These are phyloP conservation scores for Rhyacichthys aspro DNA, from an alignment of 2,797 vertebrate species.

Conservation along the genomic window DNA sequence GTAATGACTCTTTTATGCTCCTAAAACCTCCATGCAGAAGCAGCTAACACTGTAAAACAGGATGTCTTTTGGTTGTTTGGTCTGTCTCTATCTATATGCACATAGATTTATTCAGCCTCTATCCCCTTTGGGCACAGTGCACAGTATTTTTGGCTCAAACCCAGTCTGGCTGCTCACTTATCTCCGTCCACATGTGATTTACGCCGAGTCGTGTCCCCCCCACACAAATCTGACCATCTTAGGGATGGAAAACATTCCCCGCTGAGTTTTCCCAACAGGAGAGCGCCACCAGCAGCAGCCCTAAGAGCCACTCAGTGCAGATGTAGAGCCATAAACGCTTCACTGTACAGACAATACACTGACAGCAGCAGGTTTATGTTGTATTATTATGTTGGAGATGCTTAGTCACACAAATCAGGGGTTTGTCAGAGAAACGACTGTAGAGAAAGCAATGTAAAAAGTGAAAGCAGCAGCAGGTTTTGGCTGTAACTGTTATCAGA, in stretches of 20 bases:
- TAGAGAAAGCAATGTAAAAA: slow-evolving; percentile 11
- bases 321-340: slow-evolving; percentile 51
- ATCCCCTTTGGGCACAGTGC: slow-evolving; percentile 35
- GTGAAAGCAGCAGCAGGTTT: not conserved
- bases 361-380: not conserved
- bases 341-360: slow-evolving; percentile 19
- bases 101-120: slow-evolving; percentile 39
- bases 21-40: not conserved
- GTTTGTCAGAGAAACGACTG: slow-evolving; percentile 3
- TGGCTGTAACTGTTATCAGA: not conserved
- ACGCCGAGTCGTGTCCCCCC: slow-evolving; percentile 57
- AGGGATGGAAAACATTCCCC: slow-evolving; percentile 80
- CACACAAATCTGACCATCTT: slow-evolving; percentile 79
- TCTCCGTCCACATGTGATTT: slow-evolving; percentile 64
- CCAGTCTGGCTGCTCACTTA: slow-evolving; percentile 59
- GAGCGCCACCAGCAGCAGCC: slow-evolving; percentile 54
- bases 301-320: slow-evolving; percentile 54
- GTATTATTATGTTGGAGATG: not conserved
- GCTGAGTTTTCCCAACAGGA: slow-evolving; percentile 56
- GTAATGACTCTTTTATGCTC: not conserved
- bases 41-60: not conserved
- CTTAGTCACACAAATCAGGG: not conserved
- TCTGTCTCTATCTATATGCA: slow-evolving; percentile 27
- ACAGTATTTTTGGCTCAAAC: slow-evolving; percentile 42
- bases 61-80: slow-evolving; percentile 10